Base-by-base conservation (phyloP, 2,888 invertebrate species). In the Sepiola atlantica region DNA sequence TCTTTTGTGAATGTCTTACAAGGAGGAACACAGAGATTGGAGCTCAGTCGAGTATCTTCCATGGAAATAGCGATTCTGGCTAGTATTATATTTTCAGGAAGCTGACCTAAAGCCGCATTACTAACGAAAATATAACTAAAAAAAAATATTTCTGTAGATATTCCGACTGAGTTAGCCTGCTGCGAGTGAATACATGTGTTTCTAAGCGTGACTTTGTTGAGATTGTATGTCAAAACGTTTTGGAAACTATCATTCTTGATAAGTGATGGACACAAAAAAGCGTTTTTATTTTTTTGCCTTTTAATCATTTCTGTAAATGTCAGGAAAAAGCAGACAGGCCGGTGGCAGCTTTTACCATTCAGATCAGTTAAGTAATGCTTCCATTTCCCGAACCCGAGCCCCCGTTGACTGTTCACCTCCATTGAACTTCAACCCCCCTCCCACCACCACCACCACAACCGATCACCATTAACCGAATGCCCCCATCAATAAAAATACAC, bases 291-390 rank as follows among this genome's bases (percentile, higher is more conserved):
- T n/a, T 77, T 45, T 45, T 45, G 45, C 45, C 8, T 45, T 28
- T 77, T 77, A 77, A 77, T 77, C 77, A 77, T 77, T n/a, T n/a
- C 12, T 77, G 77, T 28, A n/a, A 77, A 77, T 12, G 10, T n/a
- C 16, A n/a, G 28, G n/a, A n/a, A 45, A 77, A 77, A 77, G n/a
- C 28, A 77, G 77, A 77, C 77, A 28, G 14, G 77, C 28, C 77
- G 28, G 77, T 77, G n/a, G n/a, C 77, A n/a, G 77, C 77, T 77
- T n/a, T 77, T 10, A 77, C n/a, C 16, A n/a, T 16, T 77, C 77
- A 77, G 14, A 77, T 77, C 77, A 77, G 77, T 77, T 77, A 77
- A 77, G 77, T 77, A 77, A 77, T 77, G 77, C 77, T 77, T 77
- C 77, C n/a, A 77, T 77, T n/a, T 77, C 77, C 77, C 77, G 10